Evolutionary conservation across 2,888 invertebrate species (phyloP), one percentile per base, ranked within the genome.

Genomic region (Syritta pipiens): DNA sequence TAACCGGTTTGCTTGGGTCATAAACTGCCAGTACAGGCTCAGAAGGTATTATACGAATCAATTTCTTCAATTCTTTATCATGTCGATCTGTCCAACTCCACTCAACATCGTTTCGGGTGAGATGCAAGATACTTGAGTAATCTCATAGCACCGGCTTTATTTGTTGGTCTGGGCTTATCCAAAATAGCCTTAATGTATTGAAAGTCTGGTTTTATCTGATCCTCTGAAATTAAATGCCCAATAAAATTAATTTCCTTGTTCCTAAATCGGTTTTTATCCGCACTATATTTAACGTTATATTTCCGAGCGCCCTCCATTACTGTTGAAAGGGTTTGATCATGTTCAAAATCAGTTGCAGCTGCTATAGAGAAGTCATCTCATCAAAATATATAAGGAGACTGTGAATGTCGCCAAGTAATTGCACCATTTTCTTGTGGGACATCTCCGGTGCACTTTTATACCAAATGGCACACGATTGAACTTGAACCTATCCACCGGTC

Each of bases 381-480:
- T n/a, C n/a, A n/a, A n/a, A 40, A 85, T 83, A 75, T 85, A 85
- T 0, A 86, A 59, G 3, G 83, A 85, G 82, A 5, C 84, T 83
- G n/a, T 82, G 81, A 28, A 85, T 85, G 37, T 84, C 84, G 9
- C 84, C 85, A 72, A 85, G 85, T 12, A 83, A 81, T 9, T 60
- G 71, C 26, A 81, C 77, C 65, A 83, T 84, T 60, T 81, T 81
- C 37, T 68, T 81, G 62, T 86, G 84, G 63, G 85, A 85, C 3
- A 84, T 82, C 81, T 86, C 86, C 2, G 84, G 83, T 2, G 84
- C 83, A 0, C 81, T 69, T 81, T 83, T 4, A 86, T 40, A 1
- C 85, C 85, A 82, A 85, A 86, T 1, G 85, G 84, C 20, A 86
- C 32, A 19, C 85, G 82, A 28, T 69, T 59, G 81, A 84, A 87